Base-by-base conservation (phyloP, 2,113 vertebrate species). In the Drymodes brunneopygia region DNA sequence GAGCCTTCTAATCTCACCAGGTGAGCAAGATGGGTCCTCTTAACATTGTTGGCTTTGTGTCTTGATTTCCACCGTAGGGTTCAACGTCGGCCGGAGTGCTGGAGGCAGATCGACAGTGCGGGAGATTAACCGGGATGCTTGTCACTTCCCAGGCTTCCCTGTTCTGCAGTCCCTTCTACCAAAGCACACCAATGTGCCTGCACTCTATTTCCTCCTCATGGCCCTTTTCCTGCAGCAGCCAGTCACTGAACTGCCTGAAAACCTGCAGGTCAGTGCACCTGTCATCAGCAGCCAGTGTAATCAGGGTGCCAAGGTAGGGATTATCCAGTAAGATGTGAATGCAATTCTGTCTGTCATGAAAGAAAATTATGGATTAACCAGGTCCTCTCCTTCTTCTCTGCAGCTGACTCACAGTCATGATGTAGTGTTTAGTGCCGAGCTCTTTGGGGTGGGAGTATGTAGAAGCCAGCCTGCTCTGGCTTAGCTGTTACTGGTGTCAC, bases 201-300 rank as follows among this genome's bases (percentile, higher is more conserved):
- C 99, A 38, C 98, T 99, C 72, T 99, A 99, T 97, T 99, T 99
- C 94, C 98, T 99, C 93, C 99, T 99, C 84, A 99, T 99, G 99
- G 99, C 99, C 9, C 97, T 99, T 54, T 99, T 99, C 97, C 98
- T 99, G 88, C 99, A 99, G 97, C 99, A 99, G 98, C 99, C 99
- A 1, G 98, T 99, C 96, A 99, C 98, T 42, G 99, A 99, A 96
- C 98, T 99, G 98, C 99, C 99, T 24, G 99, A 99, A 97, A 99
- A 99, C 97, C 99, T 99, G 97, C 99, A 99, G 99, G 99, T 99
- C 98, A 98, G 98, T 98, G 98, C 96, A 24, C 98, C 98, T 97
- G 97, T 98, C 97, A 27, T 4, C 98, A 97, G 94, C 97, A 97
- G 97, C 98, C 98, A 97, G 86, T 97, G 97, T 98, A 98, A 98